A percentile compares a stretch with the other conserved stretches of the same genome.
Evolutionary conservation across 2,113 vertebrate genomes (phyloP).

Genomic region (Salvelinus sp.): DNA sequence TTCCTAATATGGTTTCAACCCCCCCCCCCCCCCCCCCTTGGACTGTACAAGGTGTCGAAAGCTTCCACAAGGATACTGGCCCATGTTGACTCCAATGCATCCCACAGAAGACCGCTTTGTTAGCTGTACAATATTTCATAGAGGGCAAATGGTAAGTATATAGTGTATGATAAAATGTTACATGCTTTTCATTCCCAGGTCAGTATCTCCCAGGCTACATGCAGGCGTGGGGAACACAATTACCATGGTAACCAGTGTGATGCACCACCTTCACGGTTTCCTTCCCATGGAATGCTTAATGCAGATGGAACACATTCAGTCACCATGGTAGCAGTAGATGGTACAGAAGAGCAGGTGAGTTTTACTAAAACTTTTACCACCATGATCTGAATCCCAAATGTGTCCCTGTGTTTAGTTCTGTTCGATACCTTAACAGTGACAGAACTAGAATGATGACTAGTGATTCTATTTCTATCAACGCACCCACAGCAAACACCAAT

Average conservation of each 20-base stretch:
- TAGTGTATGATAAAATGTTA: too few relatives aligned
- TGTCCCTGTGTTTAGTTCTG: not conserved
- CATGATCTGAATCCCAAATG: not conserved
- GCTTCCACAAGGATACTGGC: too few relatives aligned
- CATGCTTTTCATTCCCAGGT: conserved; percentile 73
- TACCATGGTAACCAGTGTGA: conserved; percentile 97
- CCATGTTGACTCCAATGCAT: too few relatives aligned
- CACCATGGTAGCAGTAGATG: conserved; percentile 92
- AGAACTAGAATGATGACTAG: too few relatives aligned
- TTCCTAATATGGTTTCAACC: too few relatives aligned
- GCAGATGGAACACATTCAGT: conserved; percentile 87
- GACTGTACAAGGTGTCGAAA: too few relatives aligned
- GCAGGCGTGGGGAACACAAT: conserved; percentile 92
- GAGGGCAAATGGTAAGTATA: too few relatives aligned
- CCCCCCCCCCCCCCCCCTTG: too few relatives aligned
- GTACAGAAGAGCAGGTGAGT: conserved; percentile 88
- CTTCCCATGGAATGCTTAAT: conserved; percentile 86
- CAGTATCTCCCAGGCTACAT: conserved; percentile 92
- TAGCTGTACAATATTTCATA: too few relatives aligned
- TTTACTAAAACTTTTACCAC: not conserved
- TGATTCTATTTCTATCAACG: not conserved
- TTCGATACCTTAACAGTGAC: not conserved
- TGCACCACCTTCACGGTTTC: conserved; percentile 97
- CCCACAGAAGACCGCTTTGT: too few relatives aligned
- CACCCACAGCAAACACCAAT: not conserved